phyloP scores from a whole-genome alignment of 2,888 invertebrate genomes.

The Melieria omissa region DNA sequence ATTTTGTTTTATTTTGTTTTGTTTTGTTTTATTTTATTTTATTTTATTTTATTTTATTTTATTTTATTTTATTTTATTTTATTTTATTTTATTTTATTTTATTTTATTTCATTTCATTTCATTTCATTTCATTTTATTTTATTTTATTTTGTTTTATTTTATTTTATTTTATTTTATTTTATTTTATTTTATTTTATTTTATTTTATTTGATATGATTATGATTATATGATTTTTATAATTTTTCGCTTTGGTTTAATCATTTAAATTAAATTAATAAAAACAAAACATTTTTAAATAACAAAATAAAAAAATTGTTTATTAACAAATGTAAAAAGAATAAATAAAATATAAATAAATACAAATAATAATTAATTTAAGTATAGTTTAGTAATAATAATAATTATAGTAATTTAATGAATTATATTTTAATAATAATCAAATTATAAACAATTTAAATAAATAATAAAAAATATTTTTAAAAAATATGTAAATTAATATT shows the following conservation, averaged over 20 bases:
- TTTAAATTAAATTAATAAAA: not conserved
- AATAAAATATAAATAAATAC: slow-evolving; percentile 1
- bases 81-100: slow-evolving; percentile 6
- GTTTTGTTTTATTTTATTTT: not conserved
- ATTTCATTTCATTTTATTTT: slow-evolving; percentile 3
- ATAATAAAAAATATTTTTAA: not conserved
- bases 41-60: too few relatives aligned
- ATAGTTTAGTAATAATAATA: not conserved
- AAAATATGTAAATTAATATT: too few relatives aligned
- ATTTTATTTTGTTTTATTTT: not conserved
- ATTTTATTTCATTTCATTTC: not conserved
- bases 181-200: slow-evolving; percentile 6
- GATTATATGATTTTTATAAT: not conserved
- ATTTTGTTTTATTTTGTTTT: not conserved
- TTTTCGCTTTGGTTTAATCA: not conserved
- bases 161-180: slow-evolving; percentile 3
- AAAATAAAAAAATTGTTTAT: not conserved
- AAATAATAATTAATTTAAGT: not conserved
- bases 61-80: not conserved
- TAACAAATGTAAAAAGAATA: not conserved
- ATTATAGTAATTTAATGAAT: not conserved
- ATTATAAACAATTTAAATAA: not conserved
- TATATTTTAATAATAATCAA: not conserved
- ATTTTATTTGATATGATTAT: not conserved
- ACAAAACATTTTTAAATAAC: not conserved